Conservation (phyloP, 2,113 vertebrate species). For the Typhlomys cinereus region DNA sequence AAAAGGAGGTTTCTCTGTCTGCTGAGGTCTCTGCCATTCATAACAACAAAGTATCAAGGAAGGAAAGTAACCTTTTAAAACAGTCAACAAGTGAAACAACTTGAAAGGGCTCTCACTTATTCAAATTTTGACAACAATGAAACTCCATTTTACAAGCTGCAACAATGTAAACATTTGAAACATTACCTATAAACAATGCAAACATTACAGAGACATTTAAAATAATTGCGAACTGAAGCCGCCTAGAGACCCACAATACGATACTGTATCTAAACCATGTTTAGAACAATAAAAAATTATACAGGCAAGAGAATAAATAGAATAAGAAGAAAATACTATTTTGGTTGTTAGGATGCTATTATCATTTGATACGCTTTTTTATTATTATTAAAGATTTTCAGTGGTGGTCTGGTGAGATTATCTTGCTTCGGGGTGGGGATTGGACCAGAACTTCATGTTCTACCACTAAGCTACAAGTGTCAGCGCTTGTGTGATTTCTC, state of each 20-base stretch:
- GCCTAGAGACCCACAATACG: not conserved
- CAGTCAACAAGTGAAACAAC: too few relatives aligned
- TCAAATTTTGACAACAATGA: not conserved
- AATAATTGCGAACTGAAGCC: not conserved
- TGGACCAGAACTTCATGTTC: not conserved
- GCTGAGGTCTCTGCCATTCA: too few relatives aligned
- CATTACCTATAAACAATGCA: not conserved
- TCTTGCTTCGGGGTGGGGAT: too few relatives aligned
- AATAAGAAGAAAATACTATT: not conserved
- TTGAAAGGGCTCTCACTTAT: too few relatives aligned
- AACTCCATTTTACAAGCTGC: not conserved
- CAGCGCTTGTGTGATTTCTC: not conserved
- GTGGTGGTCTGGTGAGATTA: too few relatives aligned
- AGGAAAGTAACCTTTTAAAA: too few relatives aligned
- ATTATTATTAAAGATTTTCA: too few relatives aligned
- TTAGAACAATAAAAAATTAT: not conserved
- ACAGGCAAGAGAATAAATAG: not conserved
- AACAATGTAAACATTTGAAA: slow-evolving; percentile 5
- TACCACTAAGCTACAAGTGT: not conserved
- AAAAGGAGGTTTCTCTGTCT: too few relatives aligned
- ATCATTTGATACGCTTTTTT: not conserved
- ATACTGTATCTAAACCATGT: not conserved
- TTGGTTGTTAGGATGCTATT: not conserved
- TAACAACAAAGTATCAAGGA: too few relatives aligned
- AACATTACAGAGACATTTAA: not conserved